Conservation (phyloP, 2,888 invertebrate species). For the Eubasilissa splendida region DNA sequence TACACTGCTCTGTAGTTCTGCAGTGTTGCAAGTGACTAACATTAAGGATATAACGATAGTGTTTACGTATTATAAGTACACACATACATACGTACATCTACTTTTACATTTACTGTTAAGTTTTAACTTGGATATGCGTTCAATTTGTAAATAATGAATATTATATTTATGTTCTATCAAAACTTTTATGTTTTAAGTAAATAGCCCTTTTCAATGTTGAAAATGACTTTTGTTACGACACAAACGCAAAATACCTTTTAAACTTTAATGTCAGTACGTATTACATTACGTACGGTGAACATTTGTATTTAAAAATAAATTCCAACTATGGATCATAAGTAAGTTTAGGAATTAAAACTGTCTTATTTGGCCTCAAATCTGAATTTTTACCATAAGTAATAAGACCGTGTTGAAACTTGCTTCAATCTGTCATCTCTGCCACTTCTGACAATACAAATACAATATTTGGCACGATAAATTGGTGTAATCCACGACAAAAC, state of each 20-base stretch:
- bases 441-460: neutral
- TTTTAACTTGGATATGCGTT: slow-evolving; percentile 53
- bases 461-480: neutral
- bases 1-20: slow-evolving; percentile 44
- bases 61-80: slow-evolving; percentile 48
- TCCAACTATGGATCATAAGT: neutral
- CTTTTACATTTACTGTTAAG: slow-evolving; percentile 56
- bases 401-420: neutral
- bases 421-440: slow-evolving; percentile 6
- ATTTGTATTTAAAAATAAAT: slow-evolving; percentile 16
- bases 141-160: slow-evolving; percentile 48
- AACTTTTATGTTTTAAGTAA: slow-evolving; percentile 39
- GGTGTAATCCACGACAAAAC: neutral
- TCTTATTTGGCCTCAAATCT: neutral
- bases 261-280: neutral
- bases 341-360: slow-evolving; percentile 8
- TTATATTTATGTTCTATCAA: slow-evolving; percentile 15
- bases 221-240: slow-evolving; percentile 49
- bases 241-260: slow-evolving; percentile 45
- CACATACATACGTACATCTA: slow-evolving; percentile 46
- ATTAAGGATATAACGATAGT: slow-evolving; percentile 43
- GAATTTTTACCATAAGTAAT: neutral
- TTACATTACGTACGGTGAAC: slow-evolving; percentile 12
- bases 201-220: slow-evolving; percentile 54
- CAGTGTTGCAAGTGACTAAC: slow-evolving; percentile 48